Conservation (phyloP, 2,113 vertebrate species). For the Sclerurus mexicanus region DNA sequence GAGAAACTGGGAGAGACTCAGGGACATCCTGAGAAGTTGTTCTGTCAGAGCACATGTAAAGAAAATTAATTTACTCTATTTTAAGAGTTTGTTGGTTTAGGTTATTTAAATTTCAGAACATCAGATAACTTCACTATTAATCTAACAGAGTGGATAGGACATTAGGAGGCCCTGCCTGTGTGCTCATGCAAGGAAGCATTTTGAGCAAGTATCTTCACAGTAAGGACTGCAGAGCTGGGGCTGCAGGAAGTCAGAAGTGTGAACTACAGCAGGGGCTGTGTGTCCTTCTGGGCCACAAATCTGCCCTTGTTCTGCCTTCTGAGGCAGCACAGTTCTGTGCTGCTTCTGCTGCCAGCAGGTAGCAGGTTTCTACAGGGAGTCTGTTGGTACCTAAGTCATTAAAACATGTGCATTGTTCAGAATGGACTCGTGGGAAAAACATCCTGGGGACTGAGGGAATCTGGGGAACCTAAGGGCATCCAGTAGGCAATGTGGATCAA, state of each 20-base stretch:
- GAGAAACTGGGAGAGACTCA: background rate
- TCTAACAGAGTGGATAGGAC: background rate
- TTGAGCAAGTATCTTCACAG: background rate
- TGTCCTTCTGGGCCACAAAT: background rate
- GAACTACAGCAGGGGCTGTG: background rate
- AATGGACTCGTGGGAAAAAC: background rate
- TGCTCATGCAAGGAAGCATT: background rate
- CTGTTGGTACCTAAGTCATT: fast-evolving
- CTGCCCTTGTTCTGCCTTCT: background rate
- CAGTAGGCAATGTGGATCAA: background rate
- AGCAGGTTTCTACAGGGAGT: background rate
- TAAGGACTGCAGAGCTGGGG: background rate
- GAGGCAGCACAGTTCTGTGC: background rate
- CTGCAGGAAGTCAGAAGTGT: background rate
- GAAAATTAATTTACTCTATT: background rate
- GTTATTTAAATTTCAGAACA: background rate
- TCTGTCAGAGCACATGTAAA: background rate
- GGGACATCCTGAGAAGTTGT: background rate
- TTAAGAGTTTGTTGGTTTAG: background rate
- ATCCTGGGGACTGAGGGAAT: background rate
- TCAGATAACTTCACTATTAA: background rate
- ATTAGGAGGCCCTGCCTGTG: background rate
- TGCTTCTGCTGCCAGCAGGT: background rate
- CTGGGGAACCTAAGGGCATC: background rate
- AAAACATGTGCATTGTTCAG: background rate